Conservation (phyloP, 2,888 invertebrate genomes). For the Plemyria rubiginata region DNA sequence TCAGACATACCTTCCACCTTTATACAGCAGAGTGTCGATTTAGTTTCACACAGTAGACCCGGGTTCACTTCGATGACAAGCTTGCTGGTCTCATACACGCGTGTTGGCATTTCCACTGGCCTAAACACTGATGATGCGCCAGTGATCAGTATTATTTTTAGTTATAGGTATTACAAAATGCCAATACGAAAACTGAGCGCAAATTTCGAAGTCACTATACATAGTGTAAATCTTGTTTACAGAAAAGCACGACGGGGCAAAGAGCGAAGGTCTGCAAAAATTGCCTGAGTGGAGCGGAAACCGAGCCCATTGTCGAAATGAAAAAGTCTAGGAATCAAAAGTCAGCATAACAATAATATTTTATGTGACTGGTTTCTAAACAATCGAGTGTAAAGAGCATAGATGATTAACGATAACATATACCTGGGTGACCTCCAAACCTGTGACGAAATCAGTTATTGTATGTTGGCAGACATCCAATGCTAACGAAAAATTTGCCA, state of each 20-base stretch:
- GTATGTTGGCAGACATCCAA: conserved; percentile 70
- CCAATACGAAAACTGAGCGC: no score
- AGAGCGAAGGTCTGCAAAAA: neutral
- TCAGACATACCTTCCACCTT: neutral
- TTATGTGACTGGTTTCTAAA: conserved; percentile 28
- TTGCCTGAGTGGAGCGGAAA: neutral
- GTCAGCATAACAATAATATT: neutral
- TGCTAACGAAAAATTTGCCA: conserved; percentile 59
- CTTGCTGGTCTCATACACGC: no score
- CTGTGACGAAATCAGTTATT: conserved; percentile 62
- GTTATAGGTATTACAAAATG: no score
- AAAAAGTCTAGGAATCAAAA: neutral
- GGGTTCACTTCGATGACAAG: no score
- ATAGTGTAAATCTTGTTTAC: no score
- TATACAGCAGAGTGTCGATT: neutral
- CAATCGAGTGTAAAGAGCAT: conserved; percentile 29
- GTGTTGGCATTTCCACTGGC: no score
- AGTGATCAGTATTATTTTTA: no score
- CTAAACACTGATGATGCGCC: no score
- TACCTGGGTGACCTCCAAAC: conserved; percentile 56
- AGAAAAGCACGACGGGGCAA: no score
- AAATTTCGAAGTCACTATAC: no score
- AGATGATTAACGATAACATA: conserved; percentile 10
- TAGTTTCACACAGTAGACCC: no score
- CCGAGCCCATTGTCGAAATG: neutral